Base-by-base conservation (phyloP, 2,888 invertebrate species). In the Criorhina ranunculi region DNA sequence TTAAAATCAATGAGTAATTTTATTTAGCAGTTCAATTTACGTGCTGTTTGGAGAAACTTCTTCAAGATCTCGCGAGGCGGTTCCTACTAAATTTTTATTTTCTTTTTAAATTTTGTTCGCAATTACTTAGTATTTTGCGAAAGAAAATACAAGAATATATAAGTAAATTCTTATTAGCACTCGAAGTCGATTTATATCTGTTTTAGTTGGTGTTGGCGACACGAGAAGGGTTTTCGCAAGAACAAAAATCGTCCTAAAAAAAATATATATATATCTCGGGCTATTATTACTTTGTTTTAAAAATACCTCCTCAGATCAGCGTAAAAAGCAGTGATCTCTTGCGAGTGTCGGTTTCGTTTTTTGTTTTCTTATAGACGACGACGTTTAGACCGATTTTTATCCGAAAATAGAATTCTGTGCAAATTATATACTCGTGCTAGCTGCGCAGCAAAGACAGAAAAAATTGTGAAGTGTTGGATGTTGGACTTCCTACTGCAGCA, bases 1-100 rank as follows among this genome's bases (percentile, higher is more conserved):
- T 76, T 37, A 70, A 76, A 24, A 85, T 85, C 57, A 80, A 80
- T 85, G 85, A 80, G 85, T 75, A 70, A 80, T 70, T 85, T 85
- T 80, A 76, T 76, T 80, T 70, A 85, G 75, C 85, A 85, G 85
- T 85, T 60, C 44, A 59, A 80, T 59, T 42, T 70, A 66, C 69
- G 75, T 76, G 69, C 64, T 80, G 80, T 80, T 70, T 69, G 80
- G 44, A 66, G 69, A 66, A 80, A 46, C 70, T 76, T 69, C 75
- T 75, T 59, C n/a, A 70, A 49, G 53, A 49, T 64, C 42, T 66
- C 62, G 17, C 35, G 49, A 33, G 64, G 51, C 49, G 42, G 29
- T 37, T 49, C 55, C 35, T 33, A 40, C 9, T 44, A 12, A 60
- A 62, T 51, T 66, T 24, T 24, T 24, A 24, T 24, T 24, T 24